These are phyloP conservation scores for Holacanthella duospinosa DNA, from an alignment of 2,888 invertebrate species.

Conservation along the genomic window DNA sequence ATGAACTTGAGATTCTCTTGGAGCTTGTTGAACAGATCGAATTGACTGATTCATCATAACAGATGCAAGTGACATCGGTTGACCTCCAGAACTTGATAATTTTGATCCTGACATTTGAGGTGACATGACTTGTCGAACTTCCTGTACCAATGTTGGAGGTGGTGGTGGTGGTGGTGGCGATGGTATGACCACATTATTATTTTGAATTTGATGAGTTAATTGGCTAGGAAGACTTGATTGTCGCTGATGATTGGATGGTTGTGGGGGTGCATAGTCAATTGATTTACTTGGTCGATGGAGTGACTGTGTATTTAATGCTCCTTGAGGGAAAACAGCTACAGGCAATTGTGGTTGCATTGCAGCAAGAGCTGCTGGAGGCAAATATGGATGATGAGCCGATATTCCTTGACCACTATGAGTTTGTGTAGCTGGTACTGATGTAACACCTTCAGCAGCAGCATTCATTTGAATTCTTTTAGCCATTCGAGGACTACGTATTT, in stretches of 20 bases:
- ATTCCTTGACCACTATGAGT: conserved; percentile 3
- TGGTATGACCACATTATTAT: no score
- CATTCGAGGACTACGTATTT: conserved; percentile 83
- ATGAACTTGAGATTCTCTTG: conserved; percentile 10
- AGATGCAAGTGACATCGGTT: conserved; percentile 4
- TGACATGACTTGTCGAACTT: conserved; percentile 6
- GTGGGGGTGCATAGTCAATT: conserved; percentile 19
- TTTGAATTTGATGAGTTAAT: not conserved
- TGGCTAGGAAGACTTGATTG: not conserved
- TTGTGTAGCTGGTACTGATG: conserved; percentile 44
- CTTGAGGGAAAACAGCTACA: conserved; percentile 51
- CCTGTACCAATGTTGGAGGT: not conserved
- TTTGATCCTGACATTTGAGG: not conserved
- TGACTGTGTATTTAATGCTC: conserved; percentile 24
- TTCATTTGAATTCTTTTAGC: conserved; percentile 62
- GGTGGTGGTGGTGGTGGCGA: conserved; percentile 5
- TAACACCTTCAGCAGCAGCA: conserved; percentile 58
- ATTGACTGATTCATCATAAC: conserved; percentile 6
- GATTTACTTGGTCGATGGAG: conserved; percentile 25
- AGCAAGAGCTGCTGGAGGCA: conserved; percentile 54
- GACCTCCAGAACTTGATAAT: not conserved
- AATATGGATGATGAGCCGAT: conserved; percentile 39
- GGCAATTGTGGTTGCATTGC: conserved; percentile 55
- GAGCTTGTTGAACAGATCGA: conserved; percentile 10
- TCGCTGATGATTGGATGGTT: not conserved